Conservation (phyloP, 64 coral and sea anemone genomes). For the Actinia tenebrosa region DNA sequence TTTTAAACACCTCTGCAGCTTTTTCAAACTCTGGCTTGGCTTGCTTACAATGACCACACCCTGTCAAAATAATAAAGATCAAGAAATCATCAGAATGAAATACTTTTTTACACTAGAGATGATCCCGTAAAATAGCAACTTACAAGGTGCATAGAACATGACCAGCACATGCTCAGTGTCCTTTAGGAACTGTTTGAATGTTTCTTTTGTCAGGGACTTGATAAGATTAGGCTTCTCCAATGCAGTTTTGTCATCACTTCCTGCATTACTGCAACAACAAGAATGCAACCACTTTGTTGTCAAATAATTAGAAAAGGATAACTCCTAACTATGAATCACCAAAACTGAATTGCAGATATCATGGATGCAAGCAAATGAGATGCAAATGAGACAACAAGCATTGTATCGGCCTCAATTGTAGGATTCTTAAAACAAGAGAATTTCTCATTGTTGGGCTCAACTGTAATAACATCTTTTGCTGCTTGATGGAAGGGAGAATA, state of each 20-base stretch:
- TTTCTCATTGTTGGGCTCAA: no score
- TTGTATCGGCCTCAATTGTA: no score
- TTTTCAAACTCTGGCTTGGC: constrained; percentile 79
- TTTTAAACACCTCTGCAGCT: constrained; percentile 51
- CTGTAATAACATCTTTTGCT: no score
- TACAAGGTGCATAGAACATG: constrained; percentile 97
- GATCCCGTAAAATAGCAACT: constrained; percentile 19
- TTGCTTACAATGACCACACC: constrained; percentile 94
- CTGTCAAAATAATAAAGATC: constrained; percentile 23
- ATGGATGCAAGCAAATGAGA: no score
- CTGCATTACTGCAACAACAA: not conserved
- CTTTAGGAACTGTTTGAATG: constrained; percentile 61
- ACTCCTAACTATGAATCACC: no score
- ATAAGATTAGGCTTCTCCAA: constrained; percentile 34
- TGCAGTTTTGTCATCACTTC: not conserved
- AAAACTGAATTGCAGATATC: no score
- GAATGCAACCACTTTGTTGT: not conserved
- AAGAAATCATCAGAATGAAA: no score
- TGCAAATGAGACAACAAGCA: no score
- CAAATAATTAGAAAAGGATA: no score
- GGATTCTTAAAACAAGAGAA: no score
- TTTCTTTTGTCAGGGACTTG: constrained; percentile 45
- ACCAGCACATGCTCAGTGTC: constrained; percentile 74
- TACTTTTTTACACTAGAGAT: not conserved
- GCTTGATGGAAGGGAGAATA: no score